phyloP scores from a whole-genome alignment of 2,113 vertebrate species.

The Piprites chloris region DNA sequence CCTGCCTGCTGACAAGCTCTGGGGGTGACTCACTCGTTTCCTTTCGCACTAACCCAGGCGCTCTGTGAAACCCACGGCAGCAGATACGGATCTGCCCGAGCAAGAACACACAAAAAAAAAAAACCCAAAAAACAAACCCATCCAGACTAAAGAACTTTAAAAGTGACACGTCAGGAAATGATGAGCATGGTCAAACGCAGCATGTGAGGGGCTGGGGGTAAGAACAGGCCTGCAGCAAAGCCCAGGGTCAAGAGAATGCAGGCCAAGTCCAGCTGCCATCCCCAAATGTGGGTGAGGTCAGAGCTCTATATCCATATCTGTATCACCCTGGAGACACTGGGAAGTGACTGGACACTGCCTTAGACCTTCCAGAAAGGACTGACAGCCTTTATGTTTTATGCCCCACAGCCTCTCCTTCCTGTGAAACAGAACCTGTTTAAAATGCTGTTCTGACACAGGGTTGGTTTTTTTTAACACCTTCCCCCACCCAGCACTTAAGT shows the following conservation, averaged over 20 bases:
- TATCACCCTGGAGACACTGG: background rate
- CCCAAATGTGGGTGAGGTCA: background rate
- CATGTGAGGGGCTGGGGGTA: background rate
- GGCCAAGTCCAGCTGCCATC: background rate
- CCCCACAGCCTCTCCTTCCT: constrained; percentile 28
- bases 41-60: constrained; percentile 18
- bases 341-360: background rate
- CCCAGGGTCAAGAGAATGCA: background rate
- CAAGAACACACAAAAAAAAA: background rate
- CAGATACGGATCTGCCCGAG: constrained; percentile 17
- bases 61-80: background rate
- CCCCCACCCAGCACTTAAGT: background rate
- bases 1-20: constrained; percentile 58
- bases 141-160: background rate
- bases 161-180: background rate
- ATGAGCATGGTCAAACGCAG: background rate
- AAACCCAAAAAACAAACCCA: background rate
- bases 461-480: background rate
- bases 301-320: background rate
- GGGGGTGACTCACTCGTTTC: constrained; percentile 71
- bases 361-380: background rate
- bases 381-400: background rate
- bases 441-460: background rate
- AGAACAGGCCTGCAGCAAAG: background rate
- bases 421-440: constrained; percentile 12